Evolutionary conservation across 2,113 vertebrate species (phyloP).

Genomic region (Brachyhypopomus occidentalis): DNA sequence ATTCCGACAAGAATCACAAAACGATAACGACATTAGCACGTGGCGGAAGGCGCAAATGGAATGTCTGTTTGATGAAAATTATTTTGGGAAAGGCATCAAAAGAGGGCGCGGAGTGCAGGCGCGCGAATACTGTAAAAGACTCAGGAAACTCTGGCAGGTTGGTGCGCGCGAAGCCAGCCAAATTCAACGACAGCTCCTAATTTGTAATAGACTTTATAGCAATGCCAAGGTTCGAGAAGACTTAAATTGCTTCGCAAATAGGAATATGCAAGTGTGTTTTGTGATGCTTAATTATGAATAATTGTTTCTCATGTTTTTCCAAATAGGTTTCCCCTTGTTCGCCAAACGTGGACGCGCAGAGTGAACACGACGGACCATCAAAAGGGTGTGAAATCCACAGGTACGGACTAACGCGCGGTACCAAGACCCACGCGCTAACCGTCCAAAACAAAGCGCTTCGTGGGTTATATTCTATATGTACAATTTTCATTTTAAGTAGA

Average conservation of each 20-base stretch:
- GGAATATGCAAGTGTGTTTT: slow-evolving; percentile 66
- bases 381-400: no score
- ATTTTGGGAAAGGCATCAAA: slow-evolving; percentile 56
- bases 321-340: slow-evolving; percentile 64
- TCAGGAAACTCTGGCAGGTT: slow-evolving; percentile 59
- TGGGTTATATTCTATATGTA: no score
- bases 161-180: slow-evolving; percentile 62
- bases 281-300: slow-evolving; percentile 79
- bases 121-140: neutral
- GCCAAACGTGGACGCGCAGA: neutral
- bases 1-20: neutral
- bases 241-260: slow-evolving; percentile 68
- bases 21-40: neutral
- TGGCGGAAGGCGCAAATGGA: neutral
- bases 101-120: slow-evolving; percentile 11
- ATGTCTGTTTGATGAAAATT: slow-evolving; percentile 15
- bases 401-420: no score
- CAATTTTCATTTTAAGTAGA: no score
- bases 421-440: no score
- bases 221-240: slow-evolving; percentile 69
- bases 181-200: slow-evolving; percentile 62
- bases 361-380: no score
- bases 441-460: no score
- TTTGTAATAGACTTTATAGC: slow-evolving; percentile 71
- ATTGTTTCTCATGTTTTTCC: slow-evolving; percentile 74